Evolutionary conservation across 2,113 vertebrate species (phyloP).

Genomic region (Embiotoca jacksoni): DNA sequence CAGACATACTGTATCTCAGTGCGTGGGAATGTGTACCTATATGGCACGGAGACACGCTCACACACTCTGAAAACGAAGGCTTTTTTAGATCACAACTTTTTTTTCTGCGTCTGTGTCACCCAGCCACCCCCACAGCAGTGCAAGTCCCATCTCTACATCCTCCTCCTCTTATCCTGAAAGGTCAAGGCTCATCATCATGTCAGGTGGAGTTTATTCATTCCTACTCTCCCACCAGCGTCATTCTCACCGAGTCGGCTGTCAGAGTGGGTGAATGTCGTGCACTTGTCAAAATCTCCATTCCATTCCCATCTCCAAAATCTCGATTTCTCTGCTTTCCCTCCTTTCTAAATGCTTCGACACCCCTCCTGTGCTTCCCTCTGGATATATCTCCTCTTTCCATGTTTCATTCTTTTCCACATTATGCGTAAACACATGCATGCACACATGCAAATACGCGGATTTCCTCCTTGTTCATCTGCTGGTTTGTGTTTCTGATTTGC

Average conservation of each 20-base stretch:
- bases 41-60: constrained; percentile 2
- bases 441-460: background rate
- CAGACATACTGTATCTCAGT: constrained; percentile 1
- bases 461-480: constrained; percentile 29
- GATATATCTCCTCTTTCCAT: constrained; percentile 20
- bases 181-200: constrained; percentile 70
- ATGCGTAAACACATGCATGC: constrained; percentile 6
- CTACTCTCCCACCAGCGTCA: constrained; percentile 44
- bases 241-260: constrained; percentile 62
- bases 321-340: constrained; percentile 27
- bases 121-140: constrained; percentile 43
- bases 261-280: constrained; percentile 54
- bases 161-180: constrained; percentile 69
- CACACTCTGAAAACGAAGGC: constrained; percentile 6
- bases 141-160: constrained; percentile 47
- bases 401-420: constrained; percentile 13
- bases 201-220: constrained; percentile 72
- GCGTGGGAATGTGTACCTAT: background rate
- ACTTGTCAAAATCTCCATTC: constrained; percentile 44
- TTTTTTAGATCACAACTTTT: constrained; percentile 1
- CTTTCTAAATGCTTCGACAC: constrained; percentile 1
- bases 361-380: background rate
- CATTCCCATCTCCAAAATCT: background rate
- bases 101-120: constrained; percentile 43
- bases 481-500: constrained; percentile 44